Base-by-base conservation (phyloP, 2,797 vertebrate species). In the Tragelaphus oryx region DNA sequence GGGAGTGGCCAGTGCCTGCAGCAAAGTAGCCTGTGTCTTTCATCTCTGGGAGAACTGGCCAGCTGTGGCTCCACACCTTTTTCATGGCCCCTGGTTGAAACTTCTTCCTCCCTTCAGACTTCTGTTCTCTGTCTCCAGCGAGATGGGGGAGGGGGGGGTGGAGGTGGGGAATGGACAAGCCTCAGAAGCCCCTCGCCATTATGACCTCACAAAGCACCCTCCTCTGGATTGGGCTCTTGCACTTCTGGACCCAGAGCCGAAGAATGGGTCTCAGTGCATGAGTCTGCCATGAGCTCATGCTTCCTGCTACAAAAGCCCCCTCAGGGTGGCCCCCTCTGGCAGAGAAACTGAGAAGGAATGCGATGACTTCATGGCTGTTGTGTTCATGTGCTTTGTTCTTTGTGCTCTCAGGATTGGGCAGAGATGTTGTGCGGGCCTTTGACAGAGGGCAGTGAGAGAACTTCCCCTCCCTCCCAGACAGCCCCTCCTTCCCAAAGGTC, bases 271-370 rank as follows among this genome's bases (percentile, higher is more conserved):
- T 94, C 18, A 7, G 96, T 92, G 74, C 74, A 76, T 95, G 71
- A 95, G 92, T 96, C 46, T 92, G 30, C 82, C 89, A 97, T 99
- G 98, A 98, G 97, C 97, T 98, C 98, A 98, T 98, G 84, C 91
- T 97, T 98, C 95, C 96, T 96, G 91, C 91, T 60, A 0, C 75
- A 87, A 93, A 91, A 91, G 92, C 93, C 90, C 85, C 90, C 86
- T 86, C 11, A 13, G 60, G 59, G 62, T 78, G 93, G 83, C 89
- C 91, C 93, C 79, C 33, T 41, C 13, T 37, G 80, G 82, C 83
- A 0, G 3, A 91, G 89, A 60, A 79, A 89, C 71, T 83, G 41
- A 5, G 87, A 68, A 91, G 89, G 97, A 96, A 97, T 97, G 89
- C n/a, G 46, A 44, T 97, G 97, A 97, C 81, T 92, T 97, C 95